Conservation (phyloP, 2,888 invertebrate species). For the Lepidocyrtinus sp. region DNA sequence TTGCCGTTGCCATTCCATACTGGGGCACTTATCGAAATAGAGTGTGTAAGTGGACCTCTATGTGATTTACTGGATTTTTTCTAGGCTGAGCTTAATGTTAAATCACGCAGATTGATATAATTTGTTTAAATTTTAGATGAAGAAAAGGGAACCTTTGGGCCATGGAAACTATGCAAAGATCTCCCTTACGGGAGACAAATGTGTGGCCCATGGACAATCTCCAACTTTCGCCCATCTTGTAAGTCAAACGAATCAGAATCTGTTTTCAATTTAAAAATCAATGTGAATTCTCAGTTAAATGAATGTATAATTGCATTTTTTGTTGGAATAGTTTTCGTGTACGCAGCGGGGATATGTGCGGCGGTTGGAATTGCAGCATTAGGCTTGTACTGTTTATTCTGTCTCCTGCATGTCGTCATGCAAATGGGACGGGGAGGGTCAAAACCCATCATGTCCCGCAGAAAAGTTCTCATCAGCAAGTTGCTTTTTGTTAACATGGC, state of each 20-base stretch:
- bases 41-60: constrained; percentile 79
- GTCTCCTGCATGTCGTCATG: constrained; percentile 89
- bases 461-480: constrained; percentile 83
- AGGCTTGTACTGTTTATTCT: constrained; percentile 84
- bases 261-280: background rate
- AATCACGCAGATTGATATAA: background rate
- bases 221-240: constrained; percentile 86
- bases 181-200: constrained; percentile 86
- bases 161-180: constrained; percentile 89
- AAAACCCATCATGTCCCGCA: constrained; percentile 22
- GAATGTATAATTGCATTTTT: no score
- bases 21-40: constrained; percentile 89
- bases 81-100: background rate
- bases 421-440: constrained; percentile 76
- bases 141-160: constrained; percentile 89
- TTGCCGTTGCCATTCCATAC: constrained; percentile 86
- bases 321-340: constrained; percentile 81
- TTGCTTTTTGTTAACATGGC: constrained; percentile 84
- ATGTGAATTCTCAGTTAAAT: background rate
- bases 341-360: constrained; percentile 86
- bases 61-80: background rate
- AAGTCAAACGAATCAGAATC: constrained; percentile 72
- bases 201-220: constrained; percentile 81
- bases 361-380: constrained; percentile 82
- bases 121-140: constrained; percentile 73